These are phyloP conservation scores for Chymomyza caudatula DNA, from an alignment of 2,888 invertebrate species.

Conservation along the genomic window DNA sequence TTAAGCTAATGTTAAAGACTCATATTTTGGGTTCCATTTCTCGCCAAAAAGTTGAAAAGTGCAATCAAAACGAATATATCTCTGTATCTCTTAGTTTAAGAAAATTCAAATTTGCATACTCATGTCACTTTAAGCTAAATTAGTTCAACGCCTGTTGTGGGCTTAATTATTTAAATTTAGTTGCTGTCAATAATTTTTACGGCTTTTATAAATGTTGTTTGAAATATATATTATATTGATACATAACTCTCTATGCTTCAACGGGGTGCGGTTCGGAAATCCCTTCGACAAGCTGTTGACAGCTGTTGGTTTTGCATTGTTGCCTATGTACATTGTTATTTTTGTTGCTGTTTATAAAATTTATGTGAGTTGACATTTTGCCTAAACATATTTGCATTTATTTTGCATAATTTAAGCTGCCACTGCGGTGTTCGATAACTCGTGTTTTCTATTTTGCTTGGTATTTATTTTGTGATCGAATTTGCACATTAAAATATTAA, in stretches of 20 bases:
- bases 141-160: not conserved
- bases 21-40: not conserved
- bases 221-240: not conserved
- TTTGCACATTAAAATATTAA: constrained; percentile 50
- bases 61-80: too few species aligned
- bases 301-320: constrained; percentile 54
- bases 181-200: constrained; percentile 24
- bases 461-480: constrained; percentile 36
- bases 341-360: constrained; percentile 47
- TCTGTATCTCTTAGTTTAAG: too few species aligned
- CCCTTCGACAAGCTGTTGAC: constrained; percentile 56
- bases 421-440: constrained; percentile 4
- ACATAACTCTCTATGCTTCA: not conserved
- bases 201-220: constrained; percentile 27
- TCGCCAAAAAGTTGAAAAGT: not conserved
- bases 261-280: constrained; percentile 16
- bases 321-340: constrained; percentile 17
- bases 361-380: constrained; percentile 60
- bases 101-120: too few species aligned
- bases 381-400: constrained; percentile 56
- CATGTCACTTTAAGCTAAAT: too few species aligned
- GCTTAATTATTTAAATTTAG: constrained; percentile 51
- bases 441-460: constrained; percentile 9
- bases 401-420: constrained; percentile 49
- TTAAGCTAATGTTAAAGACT: not conserved